phyloP scores from a whole-genome alignment of 2,888 invertebrate species.

The Proisotoma minuta region DNA sequence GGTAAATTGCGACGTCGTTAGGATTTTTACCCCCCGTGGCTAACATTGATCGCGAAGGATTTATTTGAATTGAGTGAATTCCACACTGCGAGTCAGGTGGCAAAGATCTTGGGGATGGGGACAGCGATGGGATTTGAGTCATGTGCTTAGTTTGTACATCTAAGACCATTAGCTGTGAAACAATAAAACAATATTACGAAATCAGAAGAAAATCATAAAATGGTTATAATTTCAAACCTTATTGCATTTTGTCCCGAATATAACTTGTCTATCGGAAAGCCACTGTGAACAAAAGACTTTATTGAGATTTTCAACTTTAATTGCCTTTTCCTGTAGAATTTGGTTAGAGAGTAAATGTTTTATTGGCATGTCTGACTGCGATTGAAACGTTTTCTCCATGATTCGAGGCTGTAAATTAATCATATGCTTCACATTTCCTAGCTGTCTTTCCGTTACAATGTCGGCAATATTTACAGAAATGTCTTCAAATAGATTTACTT shows the following conservation, averaged over 20 bases:
- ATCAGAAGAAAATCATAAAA: too few species aligned
- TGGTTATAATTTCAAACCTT: constrained; percentile 59
- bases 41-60: constrained; percentile 78
- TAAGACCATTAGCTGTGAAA: constrained; percentile 75
- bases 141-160: constrained; percentile 80
- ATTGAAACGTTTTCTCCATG: constrained; percentile 39
- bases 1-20: constrained; percentile 83
- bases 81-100: constrained; percentile 66
- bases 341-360: constrained; percentile 84
- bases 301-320: constrained; percentile 78
- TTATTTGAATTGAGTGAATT: constrained; percentile 88
- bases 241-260: constrained; percentile 96
- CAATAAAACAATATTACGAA: constrained; percentile 24
- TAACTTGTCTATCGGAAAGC: constrained; percentile 89
- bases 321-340: constrained; percentile 78
- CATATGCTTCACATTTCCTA: constrained; percentile 56
- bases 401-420: constrained; percentile 38
- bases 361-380: constrained; percentile 65
- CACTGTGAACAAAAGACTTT: constrained; percentile 94
- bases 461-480: constrained; percentile 71
- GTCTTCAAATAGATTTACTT: constrained; percentile 35
- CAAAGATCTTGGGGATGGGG: constrained; percentile 39
- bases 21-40: constrained; percentile 90
- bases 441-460: constrained; percentile 73
- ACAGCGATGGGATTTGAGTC: constrained; percentile 80